These are phyloP conservation scores for Casuarius casuarius DNA, from an alignment of 2,113 vertebrate species.

Conservation along the genomic window DNA sequence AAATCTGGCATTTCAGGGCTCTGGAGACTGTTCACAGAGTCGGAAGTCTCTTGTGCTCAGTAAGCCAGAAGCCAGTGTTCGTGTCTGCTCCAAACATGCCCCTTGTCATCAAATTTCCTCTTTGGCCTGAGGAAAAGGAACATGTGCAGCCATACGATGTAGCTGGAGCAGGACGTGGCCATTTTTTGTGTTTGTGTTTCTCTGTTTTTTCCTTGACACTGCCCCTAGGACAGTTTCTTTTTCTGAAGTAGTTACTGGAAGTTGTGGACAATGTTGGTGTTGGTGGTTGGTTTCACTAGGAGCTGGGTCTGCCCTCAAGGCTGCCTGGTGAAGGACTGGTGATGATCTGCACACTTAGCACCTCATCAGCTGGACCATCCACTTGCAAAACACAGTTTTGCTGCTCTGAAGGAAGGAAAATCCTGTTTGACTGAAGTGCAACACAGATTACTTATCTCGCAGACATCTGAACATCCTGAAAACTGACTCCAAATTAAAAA, in stretches of 20 bases:
- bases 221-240: background rate
- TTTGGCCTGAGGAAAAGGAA: background rate
- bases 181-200: background rate
- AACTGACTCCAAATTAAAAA: constrained; percentile 35
- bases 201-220: background rate
- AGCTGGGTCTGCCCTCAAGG: constrained; percentile 35
- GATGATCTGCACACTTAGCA: constrained; percentile 48
- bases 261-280: background rate
- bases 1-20: background rate
- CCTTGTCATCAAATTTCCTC: background rate
- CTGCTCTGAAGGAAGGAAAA: constrained; percentile 19
- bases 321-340: background rate
- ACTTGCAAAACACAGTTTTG: background rate
- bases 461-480: constrained; percentile 13
- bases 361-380: constrained; percentile 51
- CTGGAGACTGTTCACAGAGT: background rate
- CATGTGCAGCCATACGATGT: background rate
- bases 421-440: background rate
- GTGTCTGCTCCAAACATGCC: background rate
- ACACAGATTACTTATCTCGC: constrained; percentile 10
- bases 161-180: background rate
- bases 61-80: background rate
- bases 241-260: background rate
- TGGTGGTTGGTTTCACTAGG: constrained; percentile 8
- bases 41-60: background rate